Percentiles rank a stretch among this genome's conserved stretches.
Conservation (phyloP, 2,888 invertebrate genomes). For the Schizaphis graminum region DNA sequence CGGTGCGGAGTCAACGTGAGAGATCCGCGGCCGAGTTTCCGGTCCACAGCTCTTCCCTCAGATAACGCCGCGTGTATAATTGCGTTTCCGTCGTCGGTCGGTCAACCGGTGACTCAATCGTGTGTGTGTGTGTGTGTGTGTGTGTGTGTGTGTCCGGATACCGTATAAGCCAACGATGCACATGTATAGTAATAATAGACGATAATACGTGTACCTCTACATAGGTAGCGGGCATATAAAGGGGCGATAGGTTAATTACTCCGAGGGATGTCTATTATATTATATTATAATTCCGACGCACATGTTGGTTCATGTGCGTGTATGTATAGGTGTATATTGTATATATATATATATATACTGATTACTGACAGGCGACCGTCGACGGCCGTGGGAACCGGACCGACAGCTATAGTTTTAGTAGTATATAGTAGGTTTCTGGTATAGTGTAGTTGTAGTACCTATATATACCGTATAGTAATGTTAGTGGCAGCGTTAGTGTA, state of each 20-base stretch:
- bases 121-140: not conserved
- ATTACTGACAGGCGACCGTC: conserved; percentile 14
- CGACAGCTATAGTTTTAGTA: conserved; percentile 21
- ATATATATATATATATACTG: not conserved
- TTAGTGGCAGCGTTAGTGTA: not conserved
- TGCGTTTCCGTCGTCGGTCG: conserved; percentile 48
- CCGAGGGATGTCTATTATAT: conserved; percentile 38
- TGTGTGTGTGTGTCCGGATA: conserved; percentile 28
- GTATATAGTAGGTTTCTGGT: conserved; percentile 13
- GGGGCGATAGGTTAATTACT: conserved; percentile 56
- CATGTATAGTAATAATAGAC: not conserved
- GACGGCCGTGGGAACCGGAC: conserved; percentile 60
- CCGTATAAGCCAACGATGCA: not conserved
- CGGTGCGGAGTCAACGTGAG: conserved; percentile 64
- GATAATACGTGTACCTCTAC: not conserved
- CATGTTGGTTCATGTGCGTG: conserved; percentile 35
- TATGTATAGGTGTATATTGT: not conserved
- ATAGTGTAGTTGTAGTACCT: not conserved
- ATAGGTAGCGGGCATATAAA: not conserved
- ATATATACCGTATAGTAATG: not conserved
- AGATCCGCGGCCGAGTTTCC: conserved; percentile 63
- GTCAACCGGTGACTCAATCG: conserved; percentile 16
- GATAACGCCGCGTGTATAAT: conserved; percentile 34
- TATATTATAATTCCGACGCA: conserved; percentile 37
- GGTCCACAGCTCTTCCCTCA: conserved; percentile 53